A percentile compares a stretch with the other conserved stretches of the same genome.
Conservation (phyloP, 2,888 invertebrate genomes). For the Pilophorus perplexus region DNA sequence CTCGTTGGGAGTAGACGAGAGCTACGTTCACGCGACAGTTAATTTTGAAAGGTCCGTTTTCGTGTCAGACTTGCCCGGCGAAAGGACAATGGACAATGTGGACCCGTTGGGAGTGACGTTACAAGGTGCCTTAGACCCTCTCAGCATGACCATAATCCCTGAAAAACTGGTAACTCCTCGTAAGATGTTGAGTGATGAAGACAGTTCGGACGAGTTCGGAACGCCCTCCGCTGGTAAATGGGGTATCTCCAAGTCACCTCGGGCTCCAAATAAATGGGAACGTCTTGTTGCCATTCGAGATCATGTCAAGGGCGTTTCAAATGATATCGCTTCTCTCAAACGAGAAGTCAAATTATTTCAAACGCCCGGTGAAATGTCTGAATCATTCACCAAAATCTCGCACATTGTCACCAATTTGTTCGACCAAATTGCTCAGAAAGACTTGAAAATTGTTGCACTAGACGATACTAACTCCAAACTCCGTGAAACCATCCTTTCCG, state of each 20-base stretch:
- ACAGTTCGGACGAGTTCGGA: constrained; percentile 13
- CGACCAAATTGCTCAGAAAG: neutral
- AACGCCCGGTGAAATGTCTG: too few relatives aligned
- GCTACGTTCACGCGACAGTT: neutral
- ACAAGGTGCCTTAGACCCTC: too few relatives aligned
- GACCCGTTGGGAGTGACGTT: too few relatives aligned
- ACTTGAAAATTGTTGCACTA: neutral
- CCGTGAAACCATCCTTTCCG: neutral
- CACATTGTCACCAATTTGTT: too few relatives aligned
- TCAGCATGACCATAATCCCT: constrained; percentile 16
- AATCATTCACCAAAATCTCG: too few relatives aligned
- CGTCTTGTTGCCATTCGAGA: too few relatives aligned
- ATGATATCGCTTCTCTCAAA: too few relatives aligned
- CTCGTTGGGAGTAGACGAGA: too few relatives aligned
- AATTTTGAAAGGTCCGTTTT: constrained; percentile 18
- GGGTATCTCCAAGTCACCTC: neutral
- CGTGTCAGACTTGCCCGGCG: constrained; percentile 7
- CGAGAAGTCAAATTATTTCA: too few relatives aligned
- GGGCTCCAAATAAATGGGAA: too few relatives aligned
- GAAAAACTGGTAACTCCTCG: neutral
- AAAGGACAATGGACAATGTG: constrained; percentile 2
- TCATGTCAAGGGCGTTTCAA: too few relatives aligned
- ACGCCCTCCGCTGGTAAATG: constrained; percentile 6
- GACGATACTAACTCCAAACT: neutral
- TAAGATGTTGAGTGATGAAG: neutral